Base-by-base conservation (phyloP, 2,888 invertebrate genomes). In the Lepidocyrtoides sp. region DNA sequence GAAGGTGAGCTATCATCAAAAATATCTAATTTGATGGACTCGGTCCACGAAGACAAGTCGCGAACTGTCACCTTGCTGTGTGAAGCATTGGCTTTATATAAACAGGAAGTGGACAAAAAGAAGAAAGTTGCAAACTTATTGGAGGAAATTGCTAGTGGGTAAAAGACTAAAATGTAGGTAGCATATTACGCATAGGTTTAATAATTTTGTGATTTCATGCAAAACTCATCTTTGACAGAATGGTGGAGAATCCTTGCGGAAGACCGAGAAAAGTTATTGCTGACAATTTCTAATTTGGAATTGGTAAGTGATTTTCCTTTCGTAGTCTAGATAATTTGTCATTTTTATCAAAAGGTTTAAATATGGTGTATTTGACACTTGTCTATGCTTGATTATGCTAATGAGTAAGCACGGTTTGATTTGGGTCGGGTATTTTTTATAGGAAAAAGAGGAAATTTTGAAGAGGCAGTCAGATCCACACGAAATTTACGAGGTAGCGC, bases 271-370 rank as follows among this genome's bases (percentile, higher is more conserved):
- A 92, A 86, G 10, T 36, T 92, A 36, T 69, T 92, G 2, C 44
- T 90, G 0, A 92, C 90, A 0, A 90, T 92, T 66, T 86, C 92
- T 4, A 87, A 63, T 32, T 60, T 92, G 77, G 92, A 92, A 29
- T 41, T 92, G 90, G 90, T 92, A 83, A 51, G 44, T 51, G 1
- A 41, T n/a, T n/a, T n/a, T n/a, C n/a, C n/a, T n/a, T n/a, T n/a
- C n/a, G n/a, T n/a, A n/a, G n/a, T n/a, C n/a, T n/a, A n/a, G n/a
- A n/a, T n/a, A n/a, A n/a, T n/a, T n/a, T n/a, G n/a, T n/a, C n/a
- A n/a, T n/a, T n/a, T n/a, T n/a, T n/a, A n/a, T n/a, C n/a, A n/a
- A n/a, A n/a, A n/a, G n/a, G n/a, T n/a, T n/a, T n/a, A n/a, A n/a
- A n/a, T n/a, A n/a, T n/a, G n/a, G n/a, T n/a, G n/a, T n/a, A n/a